A percentile compares a stretch with the other conserved stretches of the same genome.
Evolutionary conservation across 1,140 invertebrate genomes (phyloP).

Genomic region (Platyscapa corneri): DNA sequence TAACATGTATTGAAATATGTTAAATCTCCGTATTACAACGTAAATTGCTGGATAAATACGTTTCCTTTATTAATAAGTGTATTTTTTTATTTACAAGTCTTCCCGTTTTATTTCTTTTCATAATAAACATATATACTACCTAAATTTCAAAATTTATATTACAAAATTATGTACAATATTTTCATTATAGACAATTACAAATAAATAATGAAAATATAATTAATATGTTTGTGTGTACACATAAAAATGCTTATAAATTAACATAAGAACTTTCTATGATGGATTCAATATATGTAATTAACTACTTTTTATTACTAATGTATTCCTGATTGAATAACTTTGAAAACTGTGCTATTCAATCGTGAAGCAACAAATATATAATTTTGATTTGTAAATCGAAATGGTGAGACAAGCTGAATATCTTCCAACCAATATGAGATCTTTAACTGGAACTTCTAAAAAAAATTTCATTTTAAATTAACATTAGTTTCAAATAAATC

Average conservation of each 20-base stretch:
- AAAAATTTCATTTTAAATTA: slow-evolving; percentile 15
- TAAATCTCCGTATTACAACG: slow-evolving; percentile 60
- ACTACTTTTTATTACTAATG: slow-evolving; percentile 33
- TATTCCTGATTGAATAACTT: slow-evolving; percentile 58
- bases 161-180: neutral
- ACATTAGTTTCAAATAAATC: no score
- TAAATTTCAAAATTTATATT: neutral
- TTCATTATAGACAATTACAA: neutral
- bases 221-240: no score
- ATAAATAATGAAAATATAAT: slow-evolving; percentile 2
- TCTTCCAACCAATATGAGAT: slow-evolving; percentile 53
- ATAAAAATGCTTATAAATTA: no score
- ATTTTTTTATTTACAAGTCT: slow-evolving; percentile 28
- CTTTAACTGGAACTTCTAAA: slow-evolving; percentile 60
- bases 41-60: slow-evolving; percentile 61
- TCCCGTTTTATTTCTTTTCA: neutral
- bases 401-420: slow-evolving; percentile 57
- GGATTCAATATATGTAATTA: neutral
- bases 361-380: slow-evolving; percentile 59
- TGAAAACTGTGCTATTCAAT: slow-evolving; percentile 56
- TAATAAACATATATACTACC: neutral
- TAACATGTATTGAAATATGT: slow-evolving; percentile 62
- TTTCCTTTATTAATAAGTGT: slow-evolving; percentile 60
- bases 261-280: no score
- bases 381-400: slow-evolving; percentile 50